Evolutionary conservation across 2,888 invertebrate species (phyloP).

Genomic region (Drosophila mayaguana): DNA sequence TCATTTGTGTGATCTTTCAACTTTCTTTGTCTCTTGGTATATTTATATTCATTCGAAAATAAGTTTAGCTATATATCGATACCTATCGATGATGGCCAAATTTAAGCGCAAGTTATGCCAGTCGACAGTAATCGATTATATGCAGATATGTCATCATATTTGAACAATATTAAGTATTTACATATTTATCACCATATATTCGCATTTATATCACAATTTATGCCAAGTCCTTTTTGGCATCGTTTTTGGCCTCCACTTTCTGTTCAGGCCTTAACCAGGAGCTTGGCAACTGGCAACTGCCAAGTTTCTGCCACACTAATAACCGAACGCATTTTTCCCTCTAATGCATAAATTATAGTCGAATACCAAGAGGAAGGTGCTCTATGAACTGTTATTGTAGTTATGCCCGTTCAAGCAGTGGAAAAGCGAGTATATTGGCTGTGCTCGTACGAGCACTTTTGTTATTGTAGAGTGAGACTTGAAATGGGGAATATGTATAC

Average conservation of each 20-base stretch:
- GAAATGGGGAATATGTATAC: not conserved
- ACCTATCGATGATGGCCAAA: not conserved
- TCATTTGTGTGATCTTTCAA: too few species aligned
- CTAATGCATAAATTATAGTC: slow-evolving; percentile 30
- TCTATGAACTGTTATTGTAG: slow-evolving; percentile 17
- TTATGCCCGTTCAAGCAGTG: not conserved
- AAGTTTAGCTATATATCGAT: not conserved
- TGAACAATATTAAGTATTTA: not conserved
- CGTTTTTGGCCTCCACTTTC: not conserved
- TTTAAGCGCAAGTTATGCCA: not conserved
- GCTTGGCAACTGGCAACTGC: slow-evolving; percentile 3
- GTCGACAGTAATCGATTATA: not conserved
- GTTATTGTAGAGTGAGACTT: not conserved
- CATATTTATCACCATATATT: not conserved
- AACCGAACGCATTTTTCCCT: slow-evolving; percentile 25
- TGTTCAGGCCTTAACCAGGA: not conserved
- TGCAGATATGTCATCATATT: not conserved
- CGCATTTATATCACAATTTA: not conserved
- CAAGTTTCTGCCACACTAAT: slow-evolving; percentile 9
- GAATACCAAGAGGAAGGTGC: not conserved
- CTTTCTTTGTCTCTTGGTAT: not conserved
- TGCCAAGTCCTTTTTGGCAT: not conserved
- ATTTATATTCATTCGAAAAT: not conserved
- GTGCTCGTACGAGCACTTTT: not conserved
- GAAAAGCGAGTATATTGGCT: not conserved